Conservation (phyloP, 2,888 invertebrate species). For the Sipha maydis region DNA sequence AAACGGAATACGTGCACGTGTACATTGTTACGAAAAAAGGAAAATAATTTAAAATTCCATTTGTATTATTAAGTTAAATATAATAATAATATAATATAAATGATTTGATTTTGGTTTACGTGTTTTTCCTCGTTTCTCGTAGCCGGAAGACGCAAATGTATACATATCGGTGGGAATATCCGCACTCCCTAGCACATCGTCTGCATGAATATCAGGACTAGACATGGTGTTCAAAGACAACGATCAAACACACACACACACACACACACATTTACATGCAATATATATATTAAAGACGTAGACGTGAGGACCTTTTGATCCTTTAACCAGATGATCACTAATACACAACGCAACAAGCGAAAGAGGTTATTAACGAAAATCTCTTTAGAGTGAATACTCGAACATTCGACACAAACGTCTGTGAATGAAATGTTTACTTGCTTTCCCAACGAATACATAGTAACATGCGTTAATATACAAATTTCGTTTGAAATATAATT, state of each 20-base stretch:
- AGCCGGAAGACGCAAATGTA: background rate
- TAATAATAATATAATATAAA: slow-evolving; percentile 7
- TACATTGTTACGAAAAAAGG: background rate
- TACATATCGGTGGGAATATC: background rate
- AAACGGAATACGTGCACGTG: too few relatives aligned
- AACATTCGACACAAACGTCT: background rate
- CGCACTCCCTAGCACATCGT: background rate
- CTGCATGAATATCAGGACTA: background rate
- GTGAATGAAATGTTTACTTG: background rate
- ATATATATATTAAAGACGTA: background rate
- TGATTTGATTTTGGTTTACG: background rate
- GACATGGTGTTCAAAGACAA: background rate
- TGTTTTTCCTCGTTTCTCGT: too few relatives aligned
- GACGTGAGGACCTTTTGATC: slow-evolving; percentile 18
- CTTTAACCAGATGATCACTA: background rate
- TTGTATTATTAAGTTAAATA: background rate
- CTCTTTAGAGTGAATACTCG: background rate
- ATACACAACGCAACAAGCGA: background rate
- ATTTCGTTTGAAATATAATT: background rate
- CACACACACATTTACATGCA: background rate
- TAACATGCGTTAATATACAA: too few relatives aligned
- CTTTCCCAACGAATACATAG: background rate
- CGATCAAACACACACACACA: background rate
- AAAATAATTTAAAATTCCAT: background rate
- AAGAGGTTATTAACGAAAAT: background rate